Evolutionary conservation across 2,888 invertebrate species (phyloP), one percentile per base, ranked within the genome.

Genomic region (Hypselothyrea guttata): DNA sequence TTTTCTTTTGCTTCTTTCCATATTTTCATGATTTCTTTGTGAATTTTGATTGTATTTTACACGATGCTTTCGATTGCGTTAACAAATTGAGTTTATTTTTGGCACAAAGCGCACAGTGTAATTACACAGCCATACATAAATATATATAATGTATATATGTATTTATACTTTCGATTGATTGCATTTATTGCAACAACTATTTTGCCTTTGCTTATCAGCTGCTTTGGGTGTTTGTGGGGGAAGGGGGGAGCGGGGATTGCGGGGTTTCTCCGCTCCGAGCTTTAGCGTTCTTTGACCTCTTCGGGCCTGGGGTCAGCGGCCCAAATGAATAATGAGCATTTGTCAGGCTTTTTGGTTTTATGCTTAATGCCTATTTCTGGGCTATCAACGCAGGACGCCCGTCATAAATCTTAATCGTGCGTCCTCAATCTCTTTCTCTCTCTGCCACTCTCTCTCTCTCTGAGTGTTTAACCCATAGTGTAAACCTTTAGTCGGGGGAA

Each of bases 381-480:
- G 15, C 45, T 59, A 67, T 66, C 68, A 67, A 59, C 72, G 54
- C 73, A 67, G 56, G 49, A 61, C 62, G 69, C 31, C 42, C 47
- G 60, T 56, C 84, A 76, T 77, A 84, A 76, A 76, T 76, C 76
- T 75, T 72, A 84, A 76, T 76, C 84, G 82, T 62, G 7, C 33
- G 45, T n/a, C 68, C 74, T 37, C 51, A 61, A 61, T 57, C 57
- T 56, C 38, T 27, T 28, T 7, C n/a, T 31, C n/a, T n/a, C n/a
- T n/a, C n/a, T n/a, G n/a, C n/a, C n/a, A n/a, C n/a, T n/a, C n/a
- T n/a, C n/a, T n/a, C n/a, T n/a, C n/a, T n/a, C n/a, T n/a, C n/a
- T n/a, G n/a, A n/a, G n/a, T n/a, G n/a, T n/a, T n/a, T n/a, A n/a
- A n/a, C n/a, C n/a, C n/a, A n/a, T n/a, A 28, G 18, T 54, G 53